A percentile compares a stretch with the other conserved stretches of the same genome.
Evolutionary conservation across 2,888 invertebrate genomes (phyloP).

Genomic region (Empis stercorea): DNA sequence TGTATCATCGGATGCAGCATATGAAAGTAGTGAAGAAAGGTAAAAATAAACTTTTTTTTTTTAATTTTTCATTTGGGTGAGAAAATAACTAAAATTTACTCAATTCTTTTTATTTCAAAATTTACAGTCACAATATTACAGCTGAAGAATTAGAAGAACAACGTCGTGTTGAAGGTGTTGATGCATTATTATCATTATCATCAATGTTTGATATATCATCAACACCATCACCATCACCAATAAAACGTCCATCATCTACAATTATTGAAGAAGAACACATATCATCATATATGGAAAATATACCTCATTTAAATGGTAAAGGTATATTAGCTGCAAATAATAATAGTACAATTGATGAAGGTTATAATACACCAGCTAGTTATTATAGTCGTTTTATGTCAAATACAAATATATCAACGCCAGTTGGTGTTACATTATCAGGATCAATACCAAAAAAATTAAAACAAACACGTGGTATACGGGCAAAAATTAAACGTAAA

Average conservation of each 20-base stretch:
- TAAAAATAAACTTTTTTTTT: slow-evolving; percentile 15
- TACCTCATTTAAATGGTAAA: slow-evolving; percentile 15
- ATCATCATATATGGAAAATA: slow-evolving; percentile 24
- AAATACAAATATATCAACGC: neutral
- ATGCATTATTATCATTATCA: slow-evolving; percentile 63
- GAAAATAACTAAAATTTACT: neutral
- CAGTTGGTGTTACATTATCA: slow-evolving; percentile 7
- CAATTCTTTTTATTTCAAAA: neutral
- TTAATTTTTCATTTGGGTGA: neutral
- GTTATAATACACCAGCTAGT: slow-evolving; percentile 20
- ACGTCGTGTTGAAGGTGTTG: slow-evolving; percentile 63
- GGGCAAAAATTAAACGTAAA: slow-evolving; percentile 34
- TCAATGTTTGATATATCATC: slow-evolving; percentile 36
- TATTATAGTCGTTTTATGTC: slow-evolving; percentile 14
- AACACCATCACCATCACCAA: slow-evolving; percentile 24
- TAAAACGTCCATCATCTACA: slow-evolving; percentile 31
- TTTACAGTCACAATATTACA: slow-evolving; percentile 28
- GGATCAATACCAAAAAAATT: slow-evolving; percentile 24
- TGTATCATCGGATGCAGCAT: slow-evolving; percentile 43
- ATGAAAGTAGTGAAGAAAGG: slow-evolving; percentile 44
- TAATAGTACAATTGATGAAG: slow-evolving; percentile 22
- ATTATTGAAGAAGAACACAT: slow-evolving; percentile 27
- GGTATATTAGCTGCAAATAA: slow-evolving; percentile 13
- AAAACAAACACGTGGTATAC: slow-evolving; percentile 28
- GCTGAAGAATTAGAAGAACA: slow-evolving; percentile 49